Percentiles rank a stretch among this genome's conserved stretches.
phyloP scores from a whole-genome alignment of 2,888 invertebrate genomes.

The Synergus itoensis region DNA sequence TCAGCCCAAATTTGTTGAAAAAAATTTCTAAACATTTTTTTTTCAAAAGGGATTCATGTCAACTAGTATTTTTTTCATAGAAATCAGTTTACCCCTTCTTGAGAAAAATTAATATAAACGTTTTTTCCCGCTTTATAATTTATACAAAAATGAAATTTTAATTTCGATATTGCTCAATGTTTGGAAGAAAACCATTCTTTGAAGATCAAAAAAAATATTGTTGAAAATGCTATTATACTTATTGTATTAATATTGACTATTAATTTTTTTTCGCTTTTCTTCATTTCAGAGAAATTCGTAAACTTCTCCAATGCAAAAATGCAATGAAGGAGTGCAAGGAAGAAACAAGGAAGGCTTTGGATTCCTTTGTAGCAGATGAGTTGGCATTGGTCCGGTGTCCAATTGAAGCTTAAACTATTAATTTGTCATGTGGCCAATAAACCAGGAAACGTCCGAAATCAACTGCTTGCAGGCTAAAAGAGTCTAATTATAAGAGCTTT shows the following conservation, averaged over 20 bases:
- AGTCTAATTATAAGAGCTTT: slow-evolving; percentile 3
- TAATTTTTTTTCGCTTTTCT: not conserved
- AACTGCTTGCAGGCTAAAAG: not conserved
- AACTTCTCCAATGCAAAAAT: slow-evolving; percentile 9
- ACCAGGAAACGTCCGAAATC: not conserved
- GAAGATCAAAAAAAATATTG: not conserved
- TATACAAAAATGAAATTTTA: too few species aligned
- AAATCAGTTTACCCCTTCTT: too few species aligned
- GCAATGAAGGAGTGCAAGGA: slow-evolving; percentile 26
- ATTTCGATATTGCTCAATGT: too few species aligned
- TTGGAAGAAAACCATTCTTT: too few species aligned
- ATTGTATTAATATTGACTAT: not conserved
- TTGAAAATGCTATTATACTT: not conserved
- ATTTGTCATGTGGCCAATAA: not conserved
- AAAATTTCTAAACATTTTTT: too few species aligned
- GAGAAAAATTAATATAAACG: too few species aligned
- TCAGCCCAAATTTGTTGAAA: too few species aligned
- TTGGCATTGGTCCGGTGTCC: not conserved
- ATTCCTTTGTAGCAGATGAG: slow-evolving; percentile 5
- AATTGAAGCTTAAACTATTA: not conserved
- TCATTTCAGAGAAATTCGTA: slow-evolving; percentile 14
- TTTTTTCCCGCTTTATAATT: too few species aligned
- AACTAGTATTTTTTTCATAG: too few species aligned
- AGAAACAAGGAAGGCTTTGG: slow-evolving; percentile 8
- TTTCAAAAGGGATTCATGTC: too few species aligned